These are phyloP conservation scores for Chironomus striatipennis DNA, from an alignment of 1,140 invertebrate genomes.

Conservation along the genomic window DNA sequence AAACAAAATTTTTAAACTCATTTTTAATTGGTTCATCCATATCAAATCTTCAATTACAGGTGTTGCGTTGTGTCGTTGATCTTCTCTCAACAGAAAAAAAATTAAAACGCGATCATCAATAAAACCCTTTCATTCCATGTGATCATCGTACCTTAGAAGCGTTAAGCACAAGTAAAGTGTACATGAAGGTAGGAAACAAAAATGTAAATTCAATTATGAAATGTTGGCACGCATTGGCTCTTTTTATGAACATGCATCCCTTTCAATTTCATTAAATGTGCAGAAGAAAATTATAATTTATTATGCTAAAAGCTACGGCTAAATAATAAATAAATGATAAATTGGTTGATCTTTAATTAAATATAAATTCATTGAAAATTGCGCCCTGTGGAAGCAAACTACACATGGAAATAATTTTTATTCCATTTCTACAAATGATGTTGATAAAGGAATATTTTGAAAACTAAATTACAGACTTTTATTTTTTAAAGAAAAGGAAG, in stretches of 20 bases:
- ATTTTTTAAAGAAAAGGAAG: not conserved
- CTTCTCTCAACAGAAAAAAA: not conserved
- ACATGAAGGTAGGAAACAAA: not conserved
- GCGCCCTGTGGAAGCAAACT: not conserved
- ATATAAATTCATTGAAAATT: not conserved
- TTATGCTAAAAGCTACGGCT: not conserved
- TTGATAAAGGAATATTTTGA: not conserved
- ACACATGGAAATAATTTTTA: not conserved
- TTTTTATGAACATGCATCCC: not conserved
- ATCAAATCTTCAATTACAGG: not conserved
- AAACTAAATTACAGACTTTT: not conserved
- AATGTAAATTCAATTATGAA: conserved; percentile 15
- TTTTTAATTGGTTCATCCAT: not conserved
- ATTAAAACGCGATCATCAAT: too few relatives aligned
- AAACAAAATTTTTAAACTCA: not conserved
- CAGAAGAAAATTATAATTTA: conserved; percentile 1
- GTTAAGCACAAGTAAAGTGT: not conserved
- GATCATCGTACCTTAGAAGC: too few relatives aligned
- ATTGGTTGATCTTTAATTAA: conserved; percentile 14
- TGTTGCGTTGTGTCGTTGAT: not conserved
- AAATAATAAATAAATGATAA: conserved; percentile 10
- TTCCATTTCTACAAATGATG: too few relatives aligned
- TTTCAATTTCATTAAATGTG: not conserved
- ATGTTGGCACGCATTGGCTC: conserved; percentile 1
- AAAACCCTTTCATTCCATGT: too few relatives aligned